Evolutionary conservation across 2,888 invertebrate genomes (phyloP), one percentile per base, ranked within the genome.

Genomic region (Malthinus seriepunctatus): DNA sequence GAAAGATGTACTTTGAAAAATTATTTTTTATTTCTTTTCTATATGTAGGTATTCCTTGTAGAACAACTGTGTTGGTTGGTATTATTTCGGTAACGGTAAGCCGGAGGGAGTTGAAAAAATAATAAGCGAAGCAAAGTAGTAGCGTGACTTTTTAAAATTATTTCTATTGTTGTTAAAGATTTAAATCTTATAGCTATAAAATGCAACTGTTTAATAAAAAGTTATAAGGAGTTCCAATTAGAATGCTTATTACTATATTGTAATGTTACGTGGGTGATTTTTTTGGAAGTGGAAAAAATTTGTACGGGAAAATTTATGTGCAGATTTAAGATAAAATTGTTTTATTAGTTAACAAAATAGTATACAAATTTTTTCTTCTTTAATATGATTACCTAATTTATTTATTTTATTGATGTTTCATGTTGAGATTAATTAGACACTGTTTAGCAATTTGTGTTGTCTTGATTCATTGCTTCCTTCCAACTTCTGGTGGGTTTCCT

Each of bases 1-100:
- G 60, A 58, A 31, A 32, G 12, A 34, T 33, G 33, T 33, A 42
- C 23, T 42, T 42, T 42, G n/a, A 23, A 23, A 23, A 23, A 23
- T 23, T 3, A 23, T 23, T 14, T 39, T 42, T 42, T 31, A 31
- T 37, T 39, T 38, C 50, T 50, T 50, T 39, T 51, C 37, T 46
- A 23, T 23, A 23, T 23, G n/a, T n/a, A n/a, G n/a, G n/a, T n/a
- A 14, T 23, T 32, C 38, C 32, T 48, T 37, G 33, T 35, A 51
- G 54, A 54, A 48, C 54, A 54, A 54, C 48, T 47, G 54, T 33
- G 38, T 34, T 34, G 23, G 23, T 23, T 23, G 54, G 46, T 54
- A 54, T 47, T 46, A 54, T 54, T 54, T 54, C 54, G 54, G 47
- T 54, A 54, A 54, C 54, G 47, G 54, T 47, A 48, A 46, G 52